phyloP scores from a whole-genome alignment of 2,113 vertebrate species.

The Carettochelys insculpta region DNA sequence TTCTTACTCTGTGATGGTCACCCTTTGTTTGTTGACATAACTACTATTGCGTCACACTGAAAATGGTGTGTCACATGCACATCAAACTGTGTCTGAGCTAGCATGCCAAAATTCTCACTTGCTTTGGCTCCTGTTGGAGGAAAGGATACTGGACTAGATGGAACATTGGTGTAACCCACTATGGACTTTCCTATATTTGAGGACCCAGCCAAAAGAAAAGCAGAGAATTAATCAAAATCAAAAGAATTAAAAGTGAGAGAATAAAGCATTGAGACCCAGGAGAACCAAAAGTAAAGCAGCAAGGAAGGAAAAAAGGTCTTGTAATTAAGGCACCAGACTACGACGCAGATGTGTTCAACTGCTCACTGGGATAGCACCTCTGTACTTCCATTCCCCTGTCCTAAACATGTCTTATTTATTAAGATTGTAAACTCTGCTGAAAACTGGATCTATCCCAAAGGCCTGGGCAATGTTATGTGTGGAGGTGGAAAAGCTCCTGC shows the following conservation, averaged over 20 bases:
- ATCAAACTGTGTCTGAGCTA: neutral
- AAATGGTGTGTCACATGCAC: neutral
- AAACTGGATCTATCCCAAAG: neutral
- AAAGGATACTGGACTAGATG: neutral
- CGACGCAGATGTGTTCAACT: neutral
- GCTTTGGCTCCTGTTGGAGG: neutral
- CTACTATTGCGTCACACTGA: neutral
- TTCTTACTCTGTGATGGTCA: neutral
- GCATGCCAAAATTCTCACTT: neutral
- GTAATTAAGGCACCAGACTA: neutral
- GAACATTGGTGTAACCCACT: neutral
- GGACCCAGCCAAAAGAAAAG: too few species aligned
- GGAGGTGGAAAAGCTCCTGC: neutral
- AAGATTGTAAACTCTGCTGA: neutral
- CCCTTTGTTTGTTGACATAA: neutral
- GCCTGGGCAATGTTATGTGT: neutral
- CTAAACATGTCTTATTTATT: neutral
- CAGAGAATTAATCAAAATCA: neutral
- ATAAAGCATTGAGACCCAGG: neutral
- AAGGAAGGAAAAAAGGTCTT: neutral
- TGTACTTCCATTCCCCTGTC: neutral
- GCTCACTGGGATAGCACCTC: neutral
- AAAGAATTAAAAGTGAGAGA: neutral
- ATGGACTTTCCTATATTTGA: neutral
- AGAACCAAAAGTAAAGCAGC: neutral